These are phyloP conservation scores for Sus scrofa DNA, from an alignment of 2,113 vertebrate species.

Conservation along the genomic window T2T-Sscrofa CM000813.6:25816001-25816500, in stretches of 20 bases:
- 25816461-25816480: constrained; percentile 71
- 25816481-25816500: constrained; percentile 62
- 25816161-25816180: neutral
- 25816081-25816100: neutral
- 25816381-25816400: constrained; percentile 63
- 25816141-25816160: neutral
- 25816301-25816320: neutral
- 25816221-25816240: constrained; percentile 26
- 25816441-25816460: constrained; percentile 67
- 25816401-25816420: constrained; percentile 76
- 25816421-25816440: constrained; percentile 71
- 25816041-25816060: neutral
- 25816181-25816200: neutral
- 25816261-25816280: neutral
- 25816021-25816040: neutral
- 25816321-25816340: constrained; percentile 40
- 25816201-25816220: neutral
- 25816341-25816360: constrained; percentile 50
- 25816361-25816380: constrained; percentile 63
- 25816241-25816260: neutral
- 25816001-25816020: constrained; percentile 45
- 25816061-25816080: neutral
- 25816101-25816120: neutral
- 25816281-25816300: neutral
- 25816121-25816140: neutral